These are phyloP conservation scores for Theretra japonica DNA, from an alignment of 2,888 invertebrate genomes.

Conservation along the genomic window DNA sequence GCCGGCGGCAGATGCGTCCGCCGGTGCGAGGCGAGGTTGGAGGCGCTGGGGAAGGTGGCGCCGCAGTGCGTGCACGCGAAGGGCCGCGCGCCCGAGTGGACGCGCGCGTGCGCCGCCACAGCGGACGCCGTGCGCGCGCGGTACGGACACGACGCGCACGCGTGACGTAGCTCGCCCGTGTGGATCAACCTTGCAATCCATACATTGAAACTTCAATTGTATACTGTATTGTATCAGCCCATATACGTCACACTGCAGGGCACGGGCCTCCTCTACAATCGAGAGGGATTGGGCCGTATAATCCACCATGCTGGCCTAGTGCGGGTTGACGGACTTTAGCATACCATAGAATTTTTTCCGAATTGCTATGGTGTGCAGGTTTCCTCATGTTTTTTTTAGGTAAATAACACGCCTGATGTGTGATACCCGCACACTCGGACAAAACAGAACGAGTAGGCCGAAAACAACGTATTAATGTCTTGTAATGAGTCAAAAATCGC, in stretches of 20 bases:
- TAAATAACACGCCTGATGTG: too few species aligned
- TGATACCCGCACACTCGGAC: too few species aligned
- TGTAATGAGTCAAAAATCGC: too few species aligned
- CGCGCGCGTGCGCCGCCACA: slow-evolving; percentile 51
- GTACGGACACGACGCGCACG: slow-evolving; percentile 48
- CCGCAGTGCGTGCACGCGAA: slow-evolving; percentile 46
- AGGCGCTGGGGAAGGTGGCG: slow-evolving; percentile 48
- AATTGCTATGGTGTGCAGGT: too few species aligned
- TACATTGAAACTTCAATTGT: too few species aligned
- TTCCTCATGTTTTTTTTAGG: too few species aligned
- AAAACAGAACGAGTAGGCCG: too few species aligned
- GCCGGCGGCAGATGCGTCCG: slow-evolving; percentile 50
- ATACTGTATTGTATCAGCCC: too few species aligned
- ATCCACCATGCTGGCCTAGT: too few species aligned
- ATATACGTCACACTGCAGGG: background rate
- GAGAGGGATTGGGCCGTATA: background rate
- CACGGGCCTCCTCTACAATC: background rate
- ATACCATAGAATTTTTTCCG: too few species aligned
- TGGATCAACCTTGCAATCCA: slow-evolving; percentile 45
- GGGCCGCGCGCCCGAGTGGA: slow-evolving; percentile 49
- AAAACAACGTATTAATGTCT: too few species aligned
- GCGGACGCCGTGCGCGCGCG: slow-evolving; percentile 49
- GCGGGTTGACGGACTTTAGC: too few species aligned
- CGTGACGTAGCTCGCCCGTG: slow-evolving; percentile 42
- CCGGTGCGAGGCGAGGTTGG: slow-evolving; percentile 51